Conservation (phyloP, 2,888 invertebrate genomes). For the Heliconius hortense region DNA sequence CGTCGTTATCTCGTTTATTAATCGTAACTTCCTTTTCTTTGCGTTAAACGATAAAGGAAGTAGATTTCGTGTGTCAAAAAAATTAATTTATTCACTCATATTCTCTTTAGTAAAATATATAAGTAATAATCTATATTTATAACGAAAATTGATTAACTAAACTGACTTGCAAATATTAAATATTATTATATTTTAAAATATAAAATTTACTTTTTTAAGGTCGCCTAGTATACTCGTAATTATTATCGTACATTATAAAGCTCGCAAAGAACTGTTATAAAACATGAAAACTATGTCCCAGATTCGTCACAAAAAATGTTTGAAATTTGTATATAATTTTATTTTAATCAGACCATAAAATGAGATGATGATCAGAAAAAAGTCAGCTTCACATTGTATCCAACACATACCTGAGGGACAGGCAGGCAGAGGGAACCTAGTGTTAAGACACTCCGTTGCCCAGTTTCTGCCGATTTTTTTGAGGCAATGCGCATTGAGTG, state of each 20-base stretch:
- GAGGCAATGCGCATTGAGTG: too few species aligned
- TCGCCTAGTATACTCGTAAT: neutral
- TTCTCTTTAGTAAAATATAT: neutral
- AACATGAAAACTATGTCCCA: conserved; percentile 13
- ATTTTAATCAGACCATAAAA: neutral
- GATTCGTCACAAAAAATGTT: conserved; percentile 1
- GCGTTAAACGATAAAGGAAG: neutral
- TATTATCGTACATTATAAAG: conserved; percentile 3
- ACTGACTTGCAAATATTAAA: neutral
- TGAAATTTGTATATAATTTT: neutral
- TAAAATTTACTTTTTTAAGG: neutral
- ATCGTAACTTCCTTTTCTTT: conserved; percentile 18
- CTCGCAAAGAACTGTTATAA: conserved; percentile 3
- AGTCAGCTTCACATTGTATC: too few species aligned
- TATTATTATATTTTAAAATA: neutral
- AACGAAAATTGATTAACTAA: neutral
- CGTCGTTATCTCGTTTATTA: conserved; percentile 5
- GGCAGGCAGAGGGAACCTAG: too few species aligned
- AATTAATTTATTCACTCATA: neutral
- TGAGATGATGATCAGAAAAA: neutral
- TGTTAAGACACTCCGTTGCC: too few species aligned
- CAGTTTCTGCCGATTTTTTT: too few species aligned
- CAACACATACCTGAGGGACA: too few species aligned
- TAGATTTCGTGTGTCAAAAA: conserved; percentile 2
- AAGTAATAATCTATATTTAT: neutral